Percentiles rank a stretch among this genome's conserved stretches.
Conservation (phyloP, 2,888 invertebrate species). For the Melipona bicolor region DNA sequence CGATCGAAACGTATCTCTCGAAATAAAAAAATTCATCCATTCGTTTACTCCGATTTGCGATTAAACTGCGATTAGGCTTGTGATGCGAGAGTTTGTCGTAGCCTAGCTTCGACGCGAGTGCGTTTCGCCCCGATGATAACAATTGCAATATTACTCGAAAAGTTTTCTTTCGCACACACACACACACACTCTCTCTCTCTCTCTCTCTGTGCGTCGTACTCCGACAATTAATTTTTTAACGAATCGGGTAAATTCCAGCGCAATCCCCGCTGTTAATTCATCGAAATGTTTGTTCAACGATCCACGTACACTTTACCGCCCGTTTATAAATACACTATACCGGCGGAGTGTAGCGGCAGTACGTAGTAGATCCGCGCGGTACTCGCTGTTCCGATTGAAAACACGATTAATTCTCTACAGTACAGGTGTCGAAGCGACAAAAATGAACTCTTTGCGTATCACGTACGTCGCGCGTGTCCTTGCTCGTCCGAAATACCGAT, state of each 20-base stretch:
- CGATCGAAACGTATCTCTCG: not conserved
- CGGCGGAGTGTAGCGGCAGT: constrained; percentile 11
- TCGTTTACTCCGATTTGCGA: not conserved
- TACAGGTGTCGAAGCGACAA: not conserved
- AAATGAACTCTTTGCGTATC: too few relatives aligned
- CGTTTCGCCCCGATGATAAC: constrained; percentile 31
- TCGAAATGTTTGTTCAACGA: constrained; percentile 50
- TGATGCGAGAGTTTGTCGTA: too few relatives aligned
- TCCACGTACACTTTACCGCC: constrained; percentile 19
- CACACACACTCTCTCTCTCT: not conserved
- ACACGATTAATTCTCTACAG: constrained; percentile 27
- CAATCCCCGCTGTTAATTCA: constrained; percentile 50
- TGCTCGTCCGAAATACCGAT: too few relatives aligned
- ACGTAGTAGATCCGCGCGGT: not conserved
- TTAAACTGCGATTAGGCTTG: too few relatives aligned
- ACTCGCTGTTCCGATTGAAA: constrained; percentile 19
- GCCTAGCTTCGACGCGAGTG: too few relatives aligned
- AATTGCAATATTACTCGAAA: constrained; percentile 19
- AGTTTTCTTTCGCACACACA: not conserved
- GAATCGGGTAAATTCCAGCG: constrained; percentile 47
- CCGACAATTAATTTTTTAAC: constrained; percentile 60
- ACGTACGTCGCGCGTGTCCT: too few relatives aligned
- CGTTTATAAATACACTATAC: constrained; percentile 25
- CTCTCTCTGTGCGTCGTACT: not conserved
- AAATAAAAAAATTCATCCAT: not conserved